phyloP scores from a whole-genome alignment of 2,797 vertebrate genomes.

The Eulemur mongoz region DNA sequence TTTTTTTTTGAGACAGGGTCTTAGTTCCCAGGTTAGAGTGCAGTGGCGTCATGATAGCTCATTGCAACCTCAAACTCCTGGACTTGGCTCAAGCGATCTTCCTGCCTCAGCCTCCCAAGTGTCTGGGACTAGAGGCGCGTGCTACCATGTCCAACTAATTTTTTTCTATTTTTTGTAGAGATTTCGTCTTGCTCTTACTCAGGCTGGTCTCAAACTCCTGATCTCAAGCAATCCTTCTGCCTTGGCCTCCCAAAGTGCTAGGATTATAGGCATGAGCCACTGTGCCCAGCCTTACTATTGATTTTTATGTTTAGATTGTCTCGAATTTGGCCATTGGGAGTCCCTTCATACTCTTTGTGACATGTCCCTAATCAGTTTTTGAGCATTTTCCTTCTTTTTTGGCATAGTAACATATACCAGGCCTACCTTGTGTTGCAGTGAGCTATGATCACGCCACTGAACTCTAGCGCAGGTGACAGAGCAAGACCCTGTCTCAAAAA shows the following conservation, averaged over 20 bases:
- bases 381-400: background rate
- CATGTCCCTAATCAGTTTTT: background rate
- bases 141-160: no score
- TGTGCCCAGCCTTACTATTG: background rate
- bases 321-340: background rate
- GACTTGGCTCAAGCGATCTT: no score
- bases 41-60: background rate
- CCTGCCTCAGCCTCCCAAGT: no score
- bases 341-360: background rate
- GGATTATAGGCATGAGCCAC: background rate
- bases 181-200: no score
- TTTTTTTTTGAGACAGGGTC: background rate
- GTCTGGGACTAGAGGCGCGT: no score
- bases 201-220: no score
- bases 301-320: background rate
- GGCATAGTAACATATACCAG: background rate
- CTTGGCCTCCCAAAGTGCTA: background rate
- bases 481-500: background rate
- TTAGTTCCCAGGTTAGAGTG: background rate
- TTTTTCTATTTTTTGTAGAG: no score
- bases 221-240: background rate
- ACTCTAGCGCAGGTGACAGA: background rate
- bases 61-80: no score
- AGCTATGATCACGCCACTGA: background rate
- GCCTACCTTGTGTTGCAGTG: background rate